Conservation (phyloP, 2,888 invertebrate genomes). For the Tipula confusa region DNA sequence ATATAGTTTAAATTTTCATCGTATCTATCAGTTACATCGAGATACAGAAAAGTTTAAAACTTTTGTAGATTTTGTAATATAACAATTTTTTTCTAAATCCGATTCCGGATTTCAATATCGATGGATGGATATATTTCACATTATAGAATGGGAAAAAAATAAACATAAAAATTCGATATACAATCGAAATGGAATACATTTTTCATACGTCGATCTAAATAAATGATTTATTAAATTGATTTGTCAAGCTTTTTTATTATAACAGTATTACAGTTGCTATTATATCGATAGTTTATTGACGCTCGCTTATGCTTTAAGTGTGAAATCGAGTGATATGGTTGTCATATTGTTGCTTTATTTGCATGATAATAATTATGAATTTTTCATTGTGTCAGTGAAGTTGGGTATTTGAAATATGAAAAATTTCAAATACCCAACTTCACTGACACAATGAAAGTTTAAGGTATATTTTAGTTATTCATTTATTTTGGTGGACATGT, state of each 20-base stretch:
- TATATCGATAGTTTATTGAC: constrained; percentile 4
- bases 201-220: neutral
- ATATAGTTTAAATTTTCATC: neutral
- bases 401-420: no score
- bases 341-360: neutral
- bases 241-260: neutral
- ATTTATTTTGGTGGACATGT: no score
- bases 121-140: neutral
- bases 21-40: neutral
- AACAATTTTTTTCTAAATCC: neutral
- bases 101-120: neutral
- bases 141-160: neutral
- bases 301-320: neutral
- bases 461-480: no score
- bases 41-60: neutral
- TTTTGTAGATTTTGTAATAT: neutral
- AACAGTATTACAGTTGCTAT: neutral
- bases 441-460: no score
- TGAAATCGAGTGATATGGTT: neutral
- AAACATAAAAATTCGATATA: neutral
- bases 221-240: neutral
- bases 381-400: neutral
- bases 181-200: neutral
- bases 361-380: neutral
- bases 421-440: no score